A percentile compares a stretch with the other conserved stretches of the same genome.
Conservation (phyloP, 2,113 vertebrate genomes). For the Glareola pratincola region DNA sequence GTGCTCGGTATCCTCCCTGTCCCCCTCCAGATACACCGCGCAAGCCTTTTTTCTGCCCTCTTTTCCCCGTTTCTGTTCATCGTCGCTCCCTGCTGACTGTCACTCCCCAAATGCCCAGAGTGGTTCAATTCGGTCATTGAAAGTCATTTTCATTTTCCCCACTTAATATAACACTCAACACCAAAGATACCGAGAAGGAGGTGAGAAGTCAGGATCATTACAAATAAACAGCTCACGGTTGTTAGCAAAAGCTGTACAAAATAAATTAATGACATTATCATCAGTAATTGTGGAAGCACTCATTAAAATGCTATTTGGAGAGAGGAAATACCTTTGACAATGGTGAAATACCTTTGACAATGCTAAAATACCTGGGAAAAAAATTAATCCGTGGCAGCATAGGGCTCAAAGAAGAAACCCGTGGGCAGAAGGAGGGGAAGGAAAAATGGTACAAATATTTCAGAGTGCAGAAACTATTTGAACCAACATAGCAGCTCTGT, state of each 20-base stretch:
- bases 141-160: background rate
- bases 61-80: fast-evolving
- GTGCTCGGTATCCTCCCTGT: background rate
- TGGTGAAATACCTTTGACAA: background rate
- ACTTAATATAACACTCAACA: background rate
- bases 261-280: slow-evolving; percentile 9
- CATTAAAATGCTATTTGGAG: slow-evolving; percentile 36
- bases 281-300: background rate
- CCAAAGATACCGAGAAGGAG: background rate
- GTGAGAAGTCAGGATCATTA: background rate
- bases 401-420: background rate
- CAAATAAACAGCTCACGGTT: background rate
- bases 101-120: background rate
- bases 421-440: background rate
- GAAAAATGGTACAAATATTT: background rate
- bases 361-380: background rate
- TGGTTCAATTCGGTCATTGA: background rate
- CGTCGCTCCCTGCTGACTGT: fast-evolving
- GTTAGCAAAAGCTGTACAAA: background rate
- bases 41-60: background rate
- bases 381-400: fast-evolving
- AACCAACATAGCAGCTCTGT: background rate
- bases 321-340: slow-evolving; percentile 14
- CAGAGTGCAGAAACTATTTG: background rate
- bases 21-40: background rate